These are phyloP conservation scores for Drosophila rufa DNA, from an alignment of 1,140 invertebrate genomes.

Conservation along the genomic window DNA sequence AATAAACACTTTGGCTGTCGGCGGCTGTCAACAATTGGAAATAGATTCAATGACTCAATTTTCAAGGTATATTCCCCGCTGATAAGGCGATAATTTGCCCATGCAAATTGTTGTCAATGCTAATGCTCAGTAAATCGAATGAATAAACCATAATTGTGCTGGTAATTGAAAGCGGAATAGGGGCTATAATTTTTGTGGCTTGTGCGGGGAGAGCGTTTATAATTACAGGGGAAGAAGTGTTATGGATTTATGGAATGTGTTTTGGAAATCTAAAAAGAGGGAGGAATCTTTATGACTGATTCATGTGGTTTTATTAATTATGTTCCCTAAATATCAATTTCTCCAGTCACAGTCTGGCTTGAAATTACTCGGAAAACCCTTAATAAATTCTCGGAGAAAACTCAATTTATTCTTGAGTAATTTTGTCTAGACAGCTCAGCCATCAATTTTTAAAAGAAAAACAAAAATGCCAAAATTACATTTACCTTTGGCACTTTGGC, in stretches of 20 bases:
- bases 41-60: constrained; percentile 71
- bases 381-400: not conserved
- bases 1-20: constrained; percentile 38
- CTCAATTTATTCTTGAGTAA: constrained; percentile 15
- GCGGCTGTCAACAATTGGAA: constrained; percentile 65
- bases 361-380: not conserved
- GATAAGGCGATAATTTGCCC: constrained; percentile 41
- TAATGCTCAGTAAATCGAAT: constrained; percentile 21
- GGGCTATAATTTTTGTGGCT: constrained; percentile 5
- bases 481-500: constrained; percentile 25
- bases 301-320: not conserved
- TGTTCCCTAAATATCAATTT: not conserved
- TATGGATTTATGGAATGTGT: not conserved
- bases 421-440: constrained; percentile 27
- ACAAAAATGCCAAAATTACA: constrained; percentile 37
- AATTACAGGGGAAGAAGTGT: not conserved
- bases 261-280: not conserved
- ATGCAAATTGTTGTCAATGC: constrained; percentile 31
- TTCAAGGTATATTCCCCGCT: constrained; percentile 15
- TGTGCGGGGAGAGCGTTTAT: not conserved
- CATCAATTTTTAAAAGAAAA: constrained; percentile 25
- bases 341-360: not conserved
- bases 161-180: constrained; percentile 26
- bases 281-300: not conserved
- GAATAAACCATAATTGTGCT: constrained; percentile 41